Evolutionary conservation across 2,888 invertebrate genomes (phyloP).

Genomic region (Melanchra persicariae): DNA sequence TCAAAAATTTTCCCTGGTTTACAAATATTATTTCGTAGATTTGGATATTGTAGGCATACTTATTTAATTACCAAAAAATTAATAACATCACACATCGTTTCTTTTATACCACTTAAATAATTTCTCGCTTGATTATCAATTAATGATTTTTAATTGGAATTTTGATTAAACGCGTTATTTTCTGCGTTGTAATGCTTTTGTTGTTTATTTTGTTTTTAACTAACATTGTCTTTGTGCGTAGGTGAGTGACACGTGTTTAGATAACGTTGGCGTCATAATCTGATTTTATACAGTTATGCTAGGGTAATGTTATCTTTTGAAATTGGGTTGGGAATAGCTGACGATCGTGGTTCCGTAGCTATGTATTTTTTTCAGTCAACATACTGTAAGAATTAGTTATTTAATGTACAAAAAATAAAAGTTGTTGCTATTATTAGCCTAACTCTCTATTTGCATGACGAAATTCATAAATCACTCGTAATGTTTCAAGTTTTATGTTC

Average conservation of each 20-base stretch:
- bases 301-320: not conserved
- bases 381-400: too few relatives aligned
- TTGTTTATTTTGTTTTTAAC: conserved; percentile 50
- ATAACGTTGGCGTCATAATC: conserved; percentile 23
- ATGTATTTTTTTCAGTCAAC: too few relatives aligned
- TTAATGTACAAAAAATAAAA: too few relatives aligned
- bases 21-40: not conserved
- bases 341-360: conserved; percentile 4
- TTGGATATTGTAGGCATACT: not conserved
- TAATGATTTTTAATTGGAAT: conserved; percentile 50
- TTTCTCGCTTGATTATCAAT: conserved; percentile 40
- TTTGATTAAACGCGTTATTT: conserved; percentile 52
- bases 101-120: conserved; percentile 15
- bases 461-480: too few relatives aligned
- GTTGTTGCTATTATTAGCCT: too few relatives aligned
- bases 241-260: conserved; percentile 62
- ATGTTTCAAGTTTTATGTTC: too few relatives aligned
- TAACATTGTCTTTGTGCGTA: conserved; percentile 39
- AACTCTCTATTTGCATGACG: too few relatives aligned
- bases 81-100: conserved; percentile 7
- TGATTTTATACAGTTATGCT: conserved; percentile 10
- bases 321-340: not conserved
- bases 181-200: conserved; percentile 44
- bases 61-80: conserved; percentile 9
- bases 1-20: too few relatives aligned